Base-by-base conservation (phyloP, 1,140 invertebrate species). In the Formica selysi region DNA sequence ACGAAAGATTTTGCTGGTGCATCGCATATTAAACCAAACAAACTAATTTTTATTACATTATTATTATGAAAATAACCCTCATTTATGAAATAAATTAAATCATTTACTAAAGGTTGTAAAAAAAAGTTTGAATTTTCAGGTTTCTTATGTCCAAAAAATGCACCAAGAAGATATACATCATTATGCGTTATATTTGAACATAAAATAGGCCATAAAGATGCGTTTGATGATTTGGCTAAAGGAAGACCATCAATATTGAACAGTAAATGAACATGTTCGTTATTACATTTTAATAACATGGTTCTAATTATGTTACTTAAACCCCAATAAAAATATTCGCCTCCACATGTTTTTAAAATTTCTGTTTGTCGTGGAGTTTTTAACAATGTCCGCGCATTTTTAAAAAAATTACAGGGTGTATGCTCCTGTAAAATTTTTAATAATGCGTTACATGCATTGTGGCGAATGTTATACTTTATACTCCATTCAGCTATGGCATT, bases 191-290 rank as follows among this genome's bases (percentile, higher is more conserved):
- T 51, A 51, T 51, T 70, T 0, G 41, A 51, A 22, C 48, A 57
- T 22, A 73, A 73, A 73, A 73, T 54, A 36, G 48, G 29, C 68
- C 70, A 73, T n/a, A 73, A 36, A 11, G 48, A 54, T n/a, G 70
- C 70, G n/a, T 68, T n/a, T 51, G 16, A 73, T n/a, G 70, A 57
- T 73, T 54, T 73, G 1, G 48, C 1, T n/a, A 73, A 22, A 10
- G 48, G 70, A n/a, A 73, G 22, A n/a, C 70, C 48, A 73, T 73
- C 44, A 44, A 68, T 68, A 19, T 64, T 64, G 0, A 64, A 64
- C 7, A 62, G 3, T 62, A 64, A 19, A 29, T 41, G 8, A 41
- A 68, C 41, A 36, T 68, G n/a, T 68, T 68, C 4, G n/a, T 22
- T 41, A 41, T 44, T n/a, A 68, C 10, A 44, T 68, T 68, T 68